These are phyloP conservation scores for Hylaeus anthracinus DNA, from an alignment of 1,140 invertebrate species.

Conservation along the genomic window DNA sequence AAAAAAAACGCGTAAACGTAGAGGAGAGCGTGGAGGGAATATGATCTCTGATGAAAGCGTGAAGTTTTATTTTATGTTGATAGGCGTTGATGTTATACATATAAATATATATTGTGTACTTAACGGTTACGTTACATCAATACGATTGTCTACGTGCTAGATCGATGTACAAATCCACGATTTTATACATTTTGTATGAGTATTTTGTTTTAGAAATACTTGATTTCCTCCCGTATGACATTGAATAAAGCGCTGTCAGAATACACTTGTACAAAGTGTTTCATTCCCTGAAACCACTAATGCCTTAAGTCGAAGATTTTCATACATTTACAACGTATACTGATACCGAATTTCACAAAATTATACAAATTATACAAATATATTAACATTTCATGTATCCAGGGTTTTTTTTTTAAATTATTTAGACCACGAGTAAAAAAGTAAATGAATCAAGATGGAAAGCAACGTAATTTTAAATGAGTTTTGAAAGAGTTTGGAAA, in stretches of 20 bases:
- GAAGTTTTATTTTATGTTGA: conserved; percentile 75
- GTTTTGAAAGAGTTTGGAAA: too few relatives aligned
- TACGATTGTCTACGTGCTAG: conserved; percentile 61
- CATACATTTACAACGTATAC: too few relatives aligned
- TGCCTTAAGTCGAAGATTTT: too few relatives aligned
- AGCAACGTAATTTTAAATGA: too few relatives aligned
- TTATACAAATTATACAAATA: too few relatives aligned
- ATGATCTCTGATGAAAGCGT: conserved; percentile 75
- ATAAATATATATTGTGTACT: conserved; percentile 54
- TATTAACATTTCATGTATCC: too few relatives aligned
- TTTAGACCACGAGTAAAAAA: too few relatives aligned
- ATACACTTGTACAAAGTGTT: conserved; percentile 12
- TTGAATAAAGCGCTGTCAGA: conserved; percentile 51
- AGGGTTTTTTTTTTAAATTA: too few relatives aligned
- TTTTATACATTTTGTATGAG: conserved; percentile 75
- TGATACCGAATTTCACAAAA: too few relatives aligned
- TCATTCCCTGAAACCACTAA: too few relatives aligned
- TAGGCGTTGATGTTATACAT: conserved; percentile 53
- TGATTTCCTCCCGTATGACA: conserved; percentile 56
- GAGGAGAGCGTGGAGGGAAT: conserved; percentile 49
- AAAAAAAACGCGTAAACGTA: background rate
- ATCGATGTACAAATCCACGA: conserved; percentile 71
- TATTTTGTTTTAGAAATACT: conserved; percentile 81
- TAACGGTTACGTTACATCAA: conserved; percentile 64
- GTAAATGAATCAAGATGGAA: too few relatives aligned